Conservation (phyloP, 2,888 invertebrate genomes). For the Cheilosia vernalis region DNA sequence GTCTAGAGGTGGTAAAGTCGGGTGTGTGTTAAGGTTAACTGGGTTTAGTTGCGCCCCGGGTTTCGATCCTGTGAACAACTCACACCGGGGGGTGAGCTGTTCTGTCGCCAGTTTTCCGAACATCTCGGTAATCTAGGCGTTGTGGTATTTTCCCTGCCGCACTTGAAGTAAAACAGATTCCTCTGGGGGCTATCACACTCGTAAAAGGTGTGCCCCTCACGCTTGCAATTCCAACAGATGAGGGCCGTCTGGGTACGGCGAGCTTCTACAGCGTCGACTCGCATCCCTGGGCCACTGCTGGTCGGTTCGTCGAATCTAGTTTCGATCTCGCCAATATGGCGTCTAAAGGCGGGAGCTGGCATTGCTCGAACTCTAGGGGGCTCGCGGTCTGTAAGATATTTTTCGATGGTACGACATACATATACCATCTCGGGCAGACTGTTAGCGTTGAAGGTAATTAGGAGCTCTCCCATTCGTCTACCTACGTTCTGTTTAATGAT, state of each 20-base stretch:
- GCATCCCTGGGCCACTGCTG: neutral
- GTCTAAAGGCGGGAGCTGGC: no score
- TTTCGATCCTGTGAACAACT: neutral
- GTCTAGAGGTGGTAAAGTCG: no score
- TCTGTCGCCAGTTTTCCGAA: neutral
- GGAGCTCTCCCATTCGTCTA: no score
- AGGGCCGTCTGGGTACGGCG: neutral
- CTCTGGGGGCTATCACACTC: neutral
- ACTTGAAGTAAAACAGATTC: neutral
- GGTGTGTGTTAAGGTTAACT: no score
- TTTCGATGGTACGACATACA: no score
- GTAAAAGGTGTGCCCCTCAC: neutral
- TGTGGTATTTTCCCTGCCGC: neutral
- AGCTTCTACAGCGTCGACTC: neutral
- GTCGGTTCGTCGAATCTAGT: no score
- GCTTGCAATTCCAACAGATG: slow-evolving; percentile 2
- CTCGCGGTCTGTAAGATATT: no score
- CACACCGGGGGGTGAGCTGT: neutral
- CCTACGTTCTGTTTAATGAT: no score
- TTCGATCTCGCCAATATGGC: neutral
- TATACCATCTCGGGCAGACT: no score
- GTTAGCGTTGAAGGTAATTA: no score
- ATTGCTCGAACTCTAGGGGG: no score
- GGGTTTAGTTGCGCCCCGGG: neutral
- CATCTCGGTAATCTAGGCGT: neutral